Conservation (phyloP, 2,797 vertebrate genomes). For the Babyrousa celebensis region DNA sequence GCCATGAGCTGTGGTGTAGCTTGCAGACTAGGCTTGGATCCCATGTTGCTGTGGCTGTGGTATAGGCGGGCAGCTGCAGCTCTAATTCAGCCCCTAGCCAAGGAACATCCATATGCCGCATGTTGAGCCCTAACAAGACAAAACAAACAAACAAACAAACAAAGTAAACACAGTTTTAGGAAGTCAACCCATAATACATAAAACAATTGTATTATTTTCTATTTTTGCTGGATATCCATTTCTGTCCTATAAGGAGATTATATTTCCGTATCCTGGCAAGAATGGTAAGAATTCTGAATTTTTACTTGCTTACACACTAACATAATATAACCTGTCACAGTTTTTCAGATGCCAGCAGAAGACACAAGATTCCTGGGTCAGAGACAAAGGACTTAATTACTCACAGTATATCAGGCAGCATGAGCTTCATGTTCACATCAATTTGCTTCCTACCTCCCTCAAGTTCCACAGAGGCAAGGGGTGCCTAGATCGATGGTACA, state of each 20-base stretch:
- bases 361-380: neutral
- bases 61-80: too few relatives aligned
- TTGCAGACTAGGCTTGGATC: too few relatives aligned
- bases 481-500: neutral
- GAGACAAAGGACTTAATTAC: neutral
- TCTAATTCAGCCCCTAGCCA: too few relatives aligned
- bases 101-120: too few relatives aligned
- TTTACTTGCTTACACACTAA: neutral
- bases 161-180: neutral
- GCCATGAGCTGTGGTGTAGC: too few relatives aligned
- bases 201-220: neutral
- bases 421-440: neutral
- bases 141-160: too few relatives aligned
- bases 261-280: neutral
- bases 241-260: neutral
- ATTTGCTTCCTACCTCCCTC: accelerated
- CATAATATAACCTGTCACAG: neutral
- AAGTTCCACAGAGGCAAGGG: neutral
- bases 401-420: neutral
- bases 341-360: neutral
- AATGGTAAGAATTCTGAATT: neutral
- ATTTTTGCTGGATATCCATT: neutral
- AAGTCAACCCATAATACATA: neutral
- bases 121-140: too few relatives aligned
- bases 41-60: too few relatives aligned